These are phyloP conservation scores for Channallabes apus DNA, from an alignment of 2,797 vertebrate species.

Conservation along the genomic window DNA sequence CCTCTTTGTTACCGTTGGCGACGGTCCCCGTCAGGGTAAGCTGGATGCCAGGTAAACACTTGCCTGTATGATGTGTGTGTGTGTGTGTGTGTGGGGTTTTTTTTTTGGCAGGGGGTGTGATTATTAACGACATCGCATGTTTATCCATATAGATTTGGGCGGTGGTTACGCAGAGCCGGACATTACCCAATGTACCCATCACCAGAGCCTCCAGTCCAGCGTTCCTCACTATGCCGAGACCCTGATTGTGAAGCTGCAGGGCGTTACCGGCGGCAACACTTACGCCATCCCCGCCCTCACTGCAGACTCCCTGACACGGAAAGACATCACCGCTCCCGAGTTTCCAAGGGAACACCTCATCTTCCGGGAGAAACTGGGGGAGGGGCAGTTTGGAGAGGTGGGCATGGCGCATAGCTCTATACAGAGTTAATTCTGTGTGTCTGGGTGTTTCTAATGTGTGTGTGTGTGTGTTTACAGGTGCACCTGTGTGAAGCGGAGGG, in stretches of 20 bases:
- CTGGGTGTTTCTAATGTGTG: neutral
- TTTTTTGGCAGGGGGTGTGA: no score
- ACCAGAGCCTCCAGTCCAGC: conserved; percentile 85
- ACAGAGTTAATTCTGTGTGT: neutral
- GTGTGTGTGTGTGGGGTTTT: no score
- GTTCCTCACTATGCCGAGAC: conserved; percentile 87
- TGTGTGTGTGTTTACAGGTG: conserved; percentile 67
- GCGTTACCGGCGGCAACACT: conserved; percentile 90
- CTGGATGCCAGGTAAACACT: conserved; percentile 18
- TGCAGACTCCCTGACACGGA: conserved; percentile 85
- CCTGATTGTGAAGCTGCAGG: conserved; percentile 85
- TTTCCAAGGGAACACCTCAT: conserved; percentile 84
- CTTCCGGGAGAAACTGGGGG: conserved; percentile 91
- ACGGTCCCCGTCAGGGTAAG: conserved; percentile 69
- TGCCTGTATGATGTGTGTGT: no score
- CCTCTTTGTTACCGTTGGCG: conserved; percentile 64
- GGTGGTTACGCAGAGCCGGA: conserved; percentile 88
- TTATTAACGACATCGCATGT: no score
- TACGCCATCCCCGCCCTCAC: conserved; percentile 87
- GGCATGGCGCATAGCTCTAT: neutral
- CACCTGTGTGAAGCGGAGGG: conserved; percentile 81
- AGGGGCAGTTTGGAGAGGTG: conserved; percentile 88
- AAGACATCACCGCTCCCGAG: conserved; percentile 86
- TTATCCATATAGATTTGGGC: conserved; percentile 70
- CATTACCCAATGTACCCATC: conserved; percentile 86